Percentiles rank a stretch among this genome's conserved stretches.
phyloP scores from a whole-genome alignment of 2,113 vertebrate species.

The Eupsittula cactorum region DNA sequence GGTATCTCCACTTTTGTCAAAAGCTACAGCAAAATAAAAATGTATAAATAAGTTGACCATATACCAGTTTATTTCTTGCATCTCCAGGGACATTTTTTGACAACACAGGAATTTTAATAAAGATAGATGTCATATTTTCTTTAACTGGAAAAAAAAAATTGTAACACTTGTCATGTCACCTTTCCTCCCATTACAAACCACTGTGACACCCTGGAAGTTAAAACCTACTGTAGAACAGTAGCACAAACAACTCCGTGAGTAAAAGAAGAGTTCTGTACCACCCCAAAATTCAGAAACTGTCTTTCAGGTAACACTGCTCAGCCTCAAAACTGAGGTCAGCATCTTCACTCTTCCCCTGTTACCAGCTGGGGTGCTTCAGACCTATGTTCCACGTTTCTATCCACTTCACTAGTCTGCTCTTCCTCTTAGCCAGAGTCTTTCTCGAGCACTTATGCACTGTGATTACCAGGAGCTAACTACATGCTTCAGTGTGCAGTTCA shows the following conservation, averaged over 20 bases:
- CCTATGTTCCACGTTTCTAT: rapidly evolving
- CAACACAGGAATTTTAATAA: background rate
- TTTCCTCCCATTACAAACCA: background rate
- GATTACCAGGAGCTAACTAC: rapidly evolving
- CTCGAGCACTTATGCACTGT: rapidly evolving
- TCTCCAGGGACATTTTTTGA: background rate
- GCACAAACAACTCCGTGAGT: background rate
- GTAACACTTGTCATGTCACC: background rate
- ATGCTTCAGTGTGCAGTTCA: background rate
- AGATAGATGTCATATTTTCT: background rate
- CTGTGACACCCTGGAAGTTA: background rate
- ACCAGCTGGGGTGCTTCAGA: background rate
- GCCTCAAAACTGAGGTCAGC: background rate
- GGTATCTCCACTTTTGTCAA: background rate
- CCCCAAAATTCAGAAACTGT: background rate
- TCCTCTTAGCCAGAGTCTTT: background rate
- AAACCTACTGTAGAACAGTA: background rate
- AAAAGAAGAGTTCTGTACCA: background rate
- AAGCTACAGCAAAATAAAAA: background rate
- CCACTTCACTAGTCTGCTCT: background rate
- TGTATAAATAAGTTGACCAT: background rate
- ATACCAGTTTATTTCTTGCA: background rate
- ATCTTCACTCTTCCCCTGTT: background rate
- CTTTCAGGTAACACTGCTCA: background rate
- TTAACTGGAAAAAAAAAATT: background rate